Conservation (phyloP, 2,797 vertebrate species). For the Moxostoma hubbsi region DNA sequence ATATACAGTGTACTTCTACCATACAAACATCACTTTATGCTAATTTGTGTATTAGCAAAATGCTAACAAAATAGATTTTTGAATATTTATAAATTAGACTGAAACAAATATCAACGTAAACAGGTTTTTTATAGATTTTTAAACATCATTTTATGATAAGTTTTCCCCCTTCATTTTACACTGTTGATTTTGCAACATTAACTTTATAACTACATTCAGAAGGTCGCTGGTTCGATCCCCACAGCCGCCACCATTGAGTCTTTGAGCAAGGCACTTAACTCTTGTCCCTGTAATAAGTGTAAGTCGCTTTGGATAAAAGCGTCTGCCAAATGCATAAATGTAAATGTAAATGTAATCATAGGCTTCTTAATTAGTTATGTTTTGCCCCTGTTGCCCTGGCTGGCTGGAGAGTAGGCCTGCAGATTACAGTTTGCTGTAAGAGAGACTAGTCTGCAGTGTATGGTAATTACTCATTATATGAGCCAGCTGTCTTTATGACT, state of each 20-base stretch:
- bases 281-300: too few relatives aligned
- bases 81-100: neutral
- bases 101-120: too few relatives aligned
- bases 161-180: neutral
- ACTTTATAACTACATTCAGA: neutral
- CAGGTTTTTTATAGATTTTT: neutral
- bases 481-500: conserved; percentile 63
- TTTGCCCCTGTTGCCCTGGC: conserved; percentile 19
- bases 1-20: neutral
- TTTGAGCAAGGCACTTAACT: too few relatives aligned
- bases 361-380: conserved; percentile 48
- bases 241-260: too few relatives aligned
- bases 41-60: neutral
- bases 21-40: neutral
- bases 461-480: conserved; percentile 67
- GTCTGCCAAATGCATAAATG: too few relatives aligned
- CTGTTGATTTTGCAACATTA: neutral
- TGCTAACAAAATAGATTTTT: neutral
- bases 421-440: conserved; percentile 46
- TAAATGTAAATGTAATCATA: conserved; percentile 1
- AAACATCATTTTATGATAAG: too few relatives aligned
- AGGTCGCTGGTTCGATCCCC: too few relatives aligned
- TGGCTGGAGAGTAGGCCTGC: conserved; percentile 37
- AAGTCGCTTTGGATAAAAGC: too few relatives aligned
- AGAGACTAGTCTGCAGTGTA: conserved; percentile 60